A percentile compares a stretch with the other conserved stretches of the same genome.
Evolutionary conservation across 92 coral and sea anemone species (phyloP).

Genomic region (Epizoanthus illoricatus): DNA sequence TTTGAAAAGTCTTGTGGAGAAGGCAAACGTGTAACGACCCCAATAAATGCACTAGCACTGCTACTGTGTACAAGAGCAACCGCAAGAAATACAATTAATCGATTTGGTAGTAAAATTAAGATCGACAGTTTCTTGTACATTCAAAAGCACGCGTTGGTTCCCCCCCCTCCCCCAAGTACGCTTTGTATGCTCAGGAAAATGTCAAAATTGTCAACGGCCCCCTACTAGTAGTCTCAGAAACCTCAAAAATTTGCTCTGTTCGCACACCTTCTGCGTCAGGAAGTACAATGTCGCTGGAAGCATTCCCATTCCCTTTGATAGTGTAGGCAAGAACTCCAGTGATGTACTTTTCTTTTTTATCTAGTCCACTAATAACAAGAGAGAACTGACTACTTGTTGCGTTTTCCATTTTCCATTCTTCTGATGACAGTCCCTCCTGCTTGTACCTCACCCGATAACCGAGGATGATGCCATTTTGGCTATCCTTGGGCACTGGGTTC

Average conservation of each 20-base stretch:
- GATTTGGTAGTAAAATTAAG: too few relatives aligned
- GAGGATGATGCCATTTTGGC: constrained; percentile 66
- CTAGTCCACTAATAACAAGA: constrained; percentile 52
- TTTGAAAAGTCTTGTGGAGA: too few relatives aligned
- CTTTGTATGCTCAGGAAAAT: too few relatives aligned
- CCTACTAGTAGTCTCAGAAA: background rate
- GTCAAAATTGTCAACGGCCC: too few relatives aligned
- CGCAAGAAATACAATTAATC: too few relatives aligned
- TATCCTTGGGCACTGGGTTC: constrained; percentile 54
- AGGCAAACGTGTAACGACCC: too few relatives aligned
- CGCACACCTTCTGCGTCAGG: constrained; percentile 65
- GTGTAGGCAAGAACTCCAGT: constrained; percentile 72
- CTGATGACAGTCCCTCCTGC: constrained; percentile 31
- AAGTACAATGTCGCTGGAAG: constrained; percentile 48
- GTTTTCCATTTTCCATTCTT: constrained; percentile 28
- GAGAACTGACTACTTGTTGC: constrained; percentile 35
- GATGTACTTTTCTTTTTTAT: constrained; percentile 57
- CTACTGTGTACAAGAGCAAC: too few relatives aligned
- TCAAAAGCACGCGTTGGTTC: too few relatives aligned
- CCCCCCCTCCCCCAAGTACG: too few relatives aligned
- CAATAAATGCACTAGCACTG: too few relatives aligned
- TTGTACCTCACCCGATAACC: constrained; percentile 73
- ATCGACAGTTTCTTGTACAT: too few relatives aligned
- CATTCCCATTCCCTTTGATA: constrained; percentile 69
- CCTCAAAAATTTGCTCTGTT: background rate